phyloP scores from a whole-genome alignment of 2,797 vertebrate species.

The Podarcis siculus region DNA sequence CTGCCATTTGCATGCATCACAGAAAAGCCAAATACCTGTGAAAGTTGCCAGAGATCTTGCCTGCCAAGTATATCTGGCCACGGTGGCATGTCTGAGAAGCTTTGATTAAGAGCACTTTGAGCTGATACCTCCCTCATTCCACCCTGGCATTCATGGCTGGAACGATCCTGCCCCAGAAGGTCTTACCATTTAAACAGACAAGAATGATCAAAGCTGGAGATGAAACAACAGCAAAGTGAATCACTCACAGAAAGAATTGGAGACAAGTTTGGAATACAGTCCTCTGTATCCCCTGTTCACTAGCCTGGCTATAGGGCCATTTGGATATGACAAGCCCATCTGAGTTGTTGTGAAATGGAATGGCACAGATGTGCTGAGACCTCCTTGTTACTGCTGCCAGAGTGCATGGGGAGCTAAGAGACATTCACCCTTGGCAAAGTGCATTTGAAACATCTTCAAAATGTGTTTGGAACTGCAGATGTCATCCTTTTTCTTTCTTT shows the following conservation, averaged over 20 bases:
- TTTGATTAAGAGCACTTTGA: neutral
- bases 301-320: neutral
- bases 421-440: too few relatives aligned
- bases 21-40: neutral
- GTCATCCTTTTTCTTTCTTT: neutral
- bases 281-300: neutral
- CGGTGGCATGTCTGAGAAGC: neutral
- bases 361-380: neutral
- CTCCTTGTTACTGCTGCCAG: neutral
- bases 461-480: neutral
- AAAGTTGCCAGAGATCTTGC: neutral
- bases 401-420: neutral
- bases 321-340: neutral
- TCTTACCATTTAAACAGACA: neutral
- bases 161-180: neutral
- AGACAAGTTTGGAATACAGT: neutral
- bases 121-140: neutral
- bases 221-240: neutral
- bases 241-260: neutral
- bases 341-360: neutral
- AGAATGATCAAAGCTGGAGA: constrained; percentile 10
- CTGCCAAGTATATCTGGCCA: neutral
- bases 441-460: neutral
- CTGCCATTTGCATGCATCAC: neutral
- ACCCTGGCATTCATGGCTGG: neutral